phyloP scores from a whole-genome alignment of 1,140 invertebrate genomes.

The Acromyrmex echinatior region DNA sequence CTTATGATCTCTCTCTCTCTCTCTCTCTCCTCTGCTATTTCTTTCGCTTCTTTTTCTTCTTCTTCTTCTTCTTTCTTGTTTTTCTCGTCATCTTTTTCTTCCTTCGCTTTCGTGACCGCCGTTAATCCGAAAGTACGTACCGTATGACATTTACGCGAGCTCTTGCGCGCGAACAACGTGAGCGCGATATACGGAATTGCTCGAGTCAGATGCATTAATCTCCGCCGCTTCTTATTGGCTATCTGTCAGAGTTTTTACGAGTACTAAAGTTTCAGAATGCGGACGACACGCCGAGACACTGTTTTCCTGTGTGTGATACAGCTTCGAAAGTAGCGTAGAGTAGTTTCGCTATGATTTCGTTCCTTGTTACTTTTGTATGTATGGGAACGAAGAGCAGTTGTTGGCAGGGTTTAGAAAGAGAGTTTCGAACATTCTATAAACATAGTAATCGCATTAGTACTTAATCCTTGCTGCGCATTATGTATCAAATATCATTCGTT shows the following conservation, averaged over 20 bases:
- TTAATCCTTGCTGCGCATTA: constrained; percentile 23
- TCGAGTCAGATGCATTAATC: constrained; percentile 60
- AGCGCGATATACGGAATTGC: constrained; percentile 49
- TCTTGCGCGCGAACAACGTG: constrained; percentile 34
- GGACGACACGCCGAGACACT: constrained; percentile 52
- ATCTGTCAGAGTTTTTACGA: constrained; percentile 59
- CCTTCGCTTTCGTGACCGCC: constrained; percentile 37
- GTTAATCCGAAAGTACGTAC: constrained; percentile 63
- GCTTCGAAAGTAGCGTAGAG: constrained; percentile 38
- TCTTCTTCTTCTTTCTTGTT: constrained; percentile 2
- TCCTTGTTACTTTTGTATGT: constrained; percentile 11
- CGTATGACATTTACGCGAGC: constrained; percentile 58
- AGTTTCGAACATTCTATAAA: constrained; percentile 29
- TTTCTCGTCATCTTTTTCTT: constrained; percentile 23
- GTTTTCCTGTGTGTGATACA: constrained; percentile 35
- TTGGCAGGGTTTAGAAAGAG: constrained; percentile 43
- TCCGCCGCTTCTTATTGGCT: constrained; percentile 58
- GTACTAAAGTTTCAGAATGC: constrained; percentile 55
- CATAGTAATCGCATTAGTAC: constrained; percentile 7
- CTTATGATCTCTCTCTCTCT: neutral
- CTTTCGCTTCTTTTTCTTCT: neutral
- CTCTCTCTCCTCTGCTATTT: neutral
- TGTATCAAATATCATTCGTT: neutral
- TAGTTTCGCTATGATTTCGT: constrained; percentile 42
- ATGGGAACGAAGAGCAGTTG: neutral